Base-by-base conservation (phyloP, 1,140 invertebrate genomes). In the Stegodyphus dumicola region DNA sequence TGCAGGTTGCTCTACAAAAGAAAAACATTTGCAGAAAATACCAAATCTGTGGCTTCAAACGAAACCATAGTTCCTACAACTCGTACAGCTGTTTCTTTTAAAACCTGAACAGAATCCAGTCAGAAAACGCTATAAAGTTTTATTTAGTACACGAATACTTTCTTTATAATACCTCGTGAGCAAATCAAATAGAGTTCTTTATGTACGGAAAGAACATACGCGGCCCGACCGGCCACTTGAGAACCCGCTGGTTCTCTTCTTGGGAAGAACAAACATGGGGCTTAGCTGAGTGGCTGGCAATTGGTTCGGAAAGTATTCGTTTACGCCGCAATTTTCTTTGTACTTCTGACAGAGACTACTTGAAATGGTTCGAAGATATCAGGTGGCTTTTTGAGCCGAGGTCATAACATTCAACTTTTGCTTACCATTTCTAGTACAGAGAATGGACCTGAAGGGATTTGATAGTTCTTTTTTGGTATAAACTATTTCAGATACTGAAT, bases 251-350 rank as follows among this genome's bases (percentile, higher is more conserved):
- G 56, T 60, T 15, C 56, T 11, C 17, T 69, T 7, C 67, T 79
- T 79, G 77, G 77, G 77, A 79, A 79, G 77, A 70, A 48, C 77
- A 79, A 79, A 79, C 77, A 79, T 11, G 2, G 64, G 13, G 53
- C 15, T 11, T n/a, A 15, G 10, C n/a, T 6, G 66, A 79, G 77
- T 70, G 77, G 77, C 65, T 51, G 51, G 52, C 77, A 79, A 69
- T 67, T 70, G 65, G 77, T 51, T 64, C n/a, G 18, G 11, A 52
- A 60, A 52, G 77, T 53, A 79, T 70, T 79, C 77, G 51, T 48
- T 79, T 79, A 54, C 77, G 66, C 48, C 77, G 77, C 67, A 11
- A 56, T 70, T 54, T 56, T 70, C 77, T 79, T 74, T 79, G 54
- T 53, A 48, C 51, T 17, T 69, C 15, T 11, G 54, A 6, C 15